Conservation (phyloP, 2,888 invertebrate genomes). For the Trichogramma dendrolimi region DNA sequence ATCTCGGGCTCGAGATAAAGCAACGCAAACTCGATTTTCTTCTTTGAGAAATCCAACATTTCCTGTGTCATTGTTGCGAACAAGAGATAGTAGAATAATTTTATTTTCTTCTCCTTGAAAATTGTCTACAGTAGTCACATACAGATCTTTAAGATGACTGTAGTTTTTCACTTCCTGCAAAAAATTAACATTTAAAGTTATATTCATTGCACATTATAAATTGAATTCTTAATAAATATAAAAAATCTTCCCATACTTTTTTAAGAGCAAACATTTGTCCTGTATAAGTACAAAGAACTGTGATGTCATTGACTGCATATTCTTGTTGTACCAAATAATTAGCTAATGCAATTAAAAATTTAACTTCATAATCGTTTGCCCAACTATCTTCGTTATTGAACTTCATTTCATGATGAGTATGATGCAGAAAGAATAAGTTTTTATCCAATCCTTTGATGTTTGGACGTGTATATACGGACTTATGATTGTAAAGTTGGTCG, state of each 20-base stretch:
- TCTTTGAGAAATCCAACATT: slow-evolving; percentile 17
- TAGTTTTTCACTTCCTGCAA: slow-evolving; percentile 3
- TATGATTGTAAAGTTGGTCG: not conserved
- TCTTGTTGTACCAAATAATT: slow-evolving; percentile 10
- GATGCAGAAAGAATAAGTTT: slow-evolving; percentile 3
- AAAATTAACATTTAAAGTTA: not conserved
- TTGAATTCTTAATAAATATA: too few species aligned
- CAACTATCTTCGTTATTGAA: not conserved
- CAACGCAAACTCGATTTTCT: slow-evolving; percentile 18
- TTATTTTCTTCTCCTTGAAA: slow-evolving; percentile 18
- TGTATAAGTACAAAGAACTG: slow-evolving; percentile 12
- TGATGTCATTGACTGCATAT: slow-evolving; percentile 10
- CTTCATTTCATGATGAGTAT: not conserved
- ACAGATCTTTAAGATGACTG: not conserved
- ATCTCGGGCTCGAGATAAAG: slow-evolving; percentile 12
- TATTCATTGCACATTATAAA: not conserved
- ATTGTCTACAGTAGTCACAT: slow-evolving; percentile 14
- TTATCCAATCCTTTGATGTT: slow-evolving; percentile 4
- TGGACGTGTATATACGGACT: not conserved
- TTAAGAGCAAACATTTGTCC: slow-evolving; percentile 14
- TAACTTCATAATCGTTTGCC: not conserved
- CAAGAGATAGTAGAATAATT: slow-evolving; percentile 17
- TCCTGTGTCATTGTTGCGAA: slow-evolving; percentile 13
- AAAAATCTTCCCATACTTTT: slow-evolving; percentile 6
- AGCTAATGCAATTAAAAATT: slow-evolving; percentile 8